Evolutionary conservation across 1,140 invertebrate genomes (phyloP).

Genomic region (Eriocheir sinensis): DNA sequence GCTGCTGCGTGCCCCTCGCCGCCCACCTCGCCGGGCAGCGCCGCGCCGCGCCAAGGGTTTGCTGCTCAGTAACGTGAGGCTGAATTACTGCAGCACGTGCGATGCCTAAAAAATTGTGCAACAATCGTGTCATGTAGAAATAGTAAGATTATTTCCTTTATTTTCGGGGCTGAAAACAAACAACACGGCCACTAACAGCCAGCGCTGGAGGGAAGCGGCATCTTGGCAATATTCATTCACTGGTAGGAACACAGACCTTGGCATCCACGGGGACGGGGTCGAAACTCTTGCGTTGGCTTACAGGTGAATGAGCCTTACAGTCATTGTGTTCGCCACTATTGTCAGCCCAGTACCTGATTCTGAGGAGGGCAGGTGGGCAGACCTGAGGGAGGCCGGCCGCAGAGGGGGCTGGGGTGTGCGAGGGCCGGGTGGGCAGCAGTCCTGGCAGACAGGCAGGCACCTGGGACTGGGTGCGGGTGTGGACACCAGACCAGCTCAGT

Average conservation of each 20-base stretch:
- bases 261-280: background rate
- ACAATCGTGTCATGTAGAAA: background rate
- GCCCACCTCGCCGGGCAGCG: background rate
- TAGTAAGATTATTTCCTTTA: background rate
- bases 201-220: conserved; percentile 46
- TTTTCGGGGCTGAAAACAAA: background rate
- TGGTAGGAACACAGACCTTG: conserved; percentile 15
- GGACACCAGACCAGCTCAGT: conserved; percentile 9
- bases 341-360: conserved; percentile 59
- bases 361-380: conserved; percentile 70
- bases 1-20: background rate
- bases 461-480: conserved; percentile 57
- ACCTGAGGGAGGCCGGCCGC: conserved; percentile 1
- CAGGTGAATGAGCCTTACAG: conserved; percentile 11
- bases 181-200: conserved; percentile 3
- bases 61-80: background rate
- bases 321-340: conserved; percentile 34
- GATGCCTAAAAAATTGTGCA: background rate
- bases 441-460: conserved; percentile 74
- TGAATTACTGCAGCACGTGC: background rate
- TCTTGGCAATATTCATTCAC: conserved; percentile 56
- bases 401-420: background rate
- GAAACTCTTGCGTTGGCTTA: background rate
- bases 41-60: background rate
- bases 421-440: conserved; percentile 45